A percentile compares a stretch with the other conserved stretches of the same genome.
These are phyloP conservation scores for Oreamnos americanus DNA, from an alignment of 2,113 vertebrate species.

Conservation along the genomic window DNA sequence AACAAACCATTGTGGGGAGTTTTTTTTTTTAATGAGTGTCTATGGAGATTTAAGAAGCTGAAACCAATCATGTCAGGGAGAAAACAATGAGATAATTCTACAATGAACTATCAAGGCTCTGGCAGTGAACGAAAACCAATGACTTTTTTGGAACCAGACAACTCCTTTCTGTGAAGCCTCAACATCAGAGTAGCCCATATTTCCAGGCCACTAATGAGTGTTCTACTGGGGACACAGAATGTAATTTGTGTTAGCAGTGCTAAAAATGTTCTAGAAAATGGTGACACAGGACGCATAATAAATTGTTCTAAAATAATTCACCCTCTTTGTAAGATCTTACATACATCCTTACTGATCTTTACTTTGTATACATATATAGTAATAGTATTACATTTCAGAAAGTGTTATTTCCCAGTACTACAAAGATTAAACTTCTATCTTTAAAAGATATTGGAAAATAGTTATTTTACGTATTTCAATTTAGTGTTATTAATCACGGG, in stretches of 20 bases:
- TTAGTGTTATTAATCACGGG: not conserved
- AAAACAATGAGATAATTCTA: slow-evolving; percentile 2
- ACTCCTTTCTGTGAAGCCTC: not conserved
- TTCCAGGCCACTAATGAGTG: not conserved
- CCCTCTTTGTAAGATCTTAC: not conserved
- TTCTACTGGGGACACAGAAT: not conserved
- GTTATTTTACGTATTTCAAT: not conserved
- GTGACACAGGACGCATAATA: not conserved
- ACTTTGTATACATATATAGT: not conserved
- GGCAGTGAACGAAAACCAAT: not conserved
- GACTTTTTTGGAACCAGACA: not conserved
- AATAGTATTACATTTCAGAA: not conserved
- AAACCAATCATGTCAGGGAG: not conserved
- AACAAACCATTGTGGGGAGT: not conserved
- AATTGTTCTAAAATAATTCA: not conserved
- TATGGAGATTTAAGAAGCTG: not conserved
- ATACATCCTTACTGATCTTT: not conserved
- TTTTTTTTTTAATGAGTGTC: not conserved
- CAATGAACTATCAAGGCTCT: not conserved
- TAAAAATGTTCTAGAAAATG: not conserved
- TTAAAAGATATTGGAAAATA: slow-evolving; percentile 12
- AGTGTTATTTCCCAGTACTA: not conserved
- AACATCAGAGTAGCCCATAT: not conserved
- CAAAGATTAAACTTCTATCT: not conserved
- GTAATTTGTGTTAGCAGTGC: not conserved